phyloP scores from a whole-genome alignment of 2,113 vertebrate genomes.

The Setophaga kirtlandii region DNA sequence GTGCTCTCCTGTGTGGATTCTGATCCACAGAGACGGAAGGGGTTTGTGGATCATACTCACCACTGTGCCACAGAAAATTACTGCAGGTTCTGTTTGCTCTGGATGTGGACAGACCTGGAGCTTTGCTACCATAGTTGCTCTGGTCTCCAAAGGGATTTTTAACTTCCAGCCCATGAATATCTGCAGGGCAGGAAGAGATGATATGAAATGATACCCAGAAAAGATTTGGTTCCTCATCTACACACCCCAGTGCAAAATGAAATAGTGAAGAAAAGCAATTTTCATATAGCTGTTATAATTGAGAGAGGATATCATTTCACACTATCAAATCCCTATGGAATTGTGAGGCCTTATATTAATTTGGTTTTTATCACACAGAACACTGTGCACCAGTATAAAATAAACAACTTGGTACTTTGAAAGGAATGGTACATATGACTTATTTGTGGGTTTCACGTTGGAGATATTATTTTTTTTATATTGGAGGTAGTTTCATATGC shows the following conservation, averaged over 20 bases:
- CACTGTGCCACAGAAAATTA: fast-evolving
- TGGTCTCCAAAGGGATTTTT: neutral
- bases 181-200: neutral
- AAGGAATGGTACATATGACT: neutral
- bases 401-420: neutral
- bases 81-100: neutral
- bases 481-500: conserved; percentile 24
- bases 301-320: neutral
- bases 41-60: neutral
- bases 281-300: neutral
- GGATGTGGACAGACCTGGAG: fast-evolving
- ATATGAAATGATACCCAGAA: neutral
- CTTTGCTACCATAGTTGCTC: neutral
- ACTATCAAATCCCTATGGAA: neutral
- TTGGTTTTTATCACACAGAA: neutral
- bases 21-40: neutral
- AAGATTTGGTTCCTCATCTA: neutral
- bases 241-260: neutral
- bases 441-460: neutral
- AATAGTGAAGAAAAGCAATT: neutral
- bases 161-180: neutral
- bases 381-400: neutral
- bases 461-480: neutral
- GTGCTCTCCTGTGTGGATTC: neutral
- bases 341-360: neutral